Evolutionary conservation across 2,888 invertebrate genomes (phyloP).

Genomic region (Nasonovia ribisnigri): DNA sequence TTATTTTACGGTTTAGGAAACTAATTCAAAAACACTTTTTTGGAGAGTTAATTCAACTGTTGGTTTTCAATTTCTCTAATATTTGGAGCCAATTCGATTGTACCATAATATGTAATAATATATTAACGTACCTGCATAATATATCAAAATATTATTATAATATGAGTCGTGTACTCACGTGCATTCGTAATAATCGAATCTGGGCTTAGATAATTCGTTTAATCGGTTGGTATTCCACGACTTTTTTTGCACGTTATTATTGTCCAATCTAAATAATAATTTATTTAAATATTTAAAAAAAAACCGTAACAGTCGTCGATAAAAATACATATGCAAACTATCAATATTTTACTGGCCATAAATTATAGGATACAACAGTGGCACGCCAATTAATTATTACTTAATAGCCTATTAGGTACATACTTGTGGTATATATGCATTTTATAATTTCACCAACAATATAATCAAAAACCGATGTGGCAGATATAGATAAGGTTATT

Average conservation of each 20-base stretch:
- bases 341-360: neutral
- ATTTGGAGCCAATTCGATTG: neutral
- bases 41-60: neutral
- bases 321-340: neutral
- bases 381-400: neutral
- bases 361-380: neutral
- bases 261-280: neutral
- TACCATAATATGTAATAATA: neutral
- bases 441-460: neutral
- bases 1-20: neutral
- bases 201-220: neutral
- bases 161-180: neutral
- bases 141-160: neutral
- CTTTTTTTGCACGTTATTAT: neutral
- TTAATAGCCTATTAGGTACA: neutral
- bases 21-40: too few species aligned
- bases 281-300: neutral
- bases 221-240: neutral
- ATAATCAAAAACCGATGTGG: neutral
- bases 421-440: neutral
- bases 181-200: conserved; percentile 4
- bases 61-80: neutral
- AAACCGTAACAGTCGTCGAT: neutral
- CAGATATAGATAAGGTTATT: neutral
- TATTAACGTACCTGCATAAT: neutral